Base-by-base conservation (phyloP, 2,888 invertebrate species). In the Habroteleia sp. region DNA sequence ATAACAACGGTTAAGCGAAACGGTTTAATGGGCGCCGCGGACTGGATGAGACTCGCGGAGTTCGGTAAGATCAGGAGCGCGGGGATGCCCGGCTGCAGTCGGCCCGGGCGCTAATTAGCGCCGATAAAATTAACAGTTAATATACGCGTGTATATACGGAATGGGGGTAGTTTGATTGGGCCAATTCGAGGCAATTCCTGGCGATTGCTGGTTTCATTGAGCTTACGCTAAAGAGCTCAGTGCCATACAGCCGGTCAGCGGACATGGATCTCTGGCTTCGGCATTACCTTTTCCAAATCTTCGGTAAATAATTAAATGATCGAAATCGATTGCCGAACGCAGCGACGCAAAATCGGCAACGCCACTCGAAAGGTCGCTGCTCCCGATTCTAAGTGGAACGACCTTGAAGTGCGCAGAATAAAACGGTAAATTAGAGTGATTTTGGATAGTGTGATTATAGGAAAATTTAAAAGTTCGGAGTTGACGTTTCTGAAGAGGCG, bases 161-260 rank as follows among this genome's bases (percentile, higher is more conserved):
- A 88, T 87, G 88, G 88, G 88, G 88, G 88, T 87, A 87, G 88
- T 88, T 88, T 88, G 88, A 88, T 88, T 88, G 88, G 87, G 86
- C 88, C 88, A 88, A 88, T 88, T 88, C 88, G 87, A 88, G 88
- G 88, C 88, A 88, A 88, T 88, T 88, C 88, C 87, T 88, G 87
- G 87, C 87, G 88, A 88, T 88, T 88, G 85, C 85, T 86, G 86
- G 87, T 87, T 88, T 88, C 86, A 88, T 88, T 87, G 87, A 87
- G 87, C 83, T 84, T 83, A 84, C 83, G 80, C 80, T 82, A 77
- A 82, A 76, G 74, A 76, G 84, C 79, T 85, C 87, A 87, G 88
- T 88, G 83, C 82, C 83, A 85, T 82, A 80, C 85, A 84, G 87
- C 82, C 83, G 85, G 82, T 81, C 87, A 85, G 82, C 83, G 81